These are phyloP conservation scores for Xanthia icteritia DNA, from an alignment of 2,888 invertebrate genomes.

Conservation along the genomic window DNA sequence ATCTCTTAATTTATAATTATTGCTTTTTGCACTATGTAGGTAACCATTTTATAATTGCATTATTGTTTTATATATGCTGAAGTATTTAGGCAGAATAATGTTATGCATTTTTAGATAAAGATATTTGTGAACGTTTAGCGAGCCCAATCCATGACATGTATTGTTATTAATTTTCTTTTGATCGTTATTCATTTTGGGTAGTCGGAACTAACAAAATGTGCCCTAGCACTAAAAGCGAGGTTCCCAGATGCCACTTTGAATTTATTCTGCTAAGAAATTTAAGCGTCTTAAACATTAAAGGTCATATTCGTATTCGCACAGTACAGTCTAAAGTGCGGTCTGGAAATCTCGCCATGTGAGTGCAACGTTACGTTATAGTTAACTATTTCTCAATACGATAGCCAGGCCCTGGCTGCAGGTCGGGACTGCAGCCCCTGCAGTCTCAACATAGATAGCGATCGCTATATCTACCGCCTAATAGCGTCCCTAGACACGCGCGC, in stretches of 20 bases:
- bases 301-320: neutral
- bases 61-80: slow-evolving; percentile 17
- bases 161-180: slow-evolving; percentile 25
- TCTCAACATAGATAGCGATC: no score
- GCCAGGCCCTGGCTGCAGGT: no score
- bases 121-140: slow-evolving; percentile 12
- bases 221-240: neutral
- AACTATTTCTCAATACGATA: neutral
- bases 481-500: no score
- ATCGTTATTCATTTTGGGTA: neutral
- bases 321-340: neutral
- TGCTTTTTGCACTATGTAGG: slow-evolving; percentile 35
- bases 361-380: neutral
- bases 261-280: neutral
- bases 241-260: neutral
- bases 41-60: slow-evolving; percentile 15
- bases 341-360: neutral
- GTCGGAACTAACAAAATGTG: neutral
- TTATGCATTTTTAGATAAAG: slow-evolving; percentile 29
- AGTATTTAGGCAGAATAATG: slow-evolving; percentile 26
- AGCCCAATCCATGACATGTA: slow-evolving; percentile 42
- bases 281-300: neutral
- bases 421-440: no score
- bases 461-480: no score
- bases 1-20: slow-evolving; percentile 28